Percentiles rank a stretch among this genome's conserved stretches.
Evolutionary conservation across 1,140 invertebrate species (phyloP).

Genomic region (Cyrtorhinus lividipennis): DNA sequence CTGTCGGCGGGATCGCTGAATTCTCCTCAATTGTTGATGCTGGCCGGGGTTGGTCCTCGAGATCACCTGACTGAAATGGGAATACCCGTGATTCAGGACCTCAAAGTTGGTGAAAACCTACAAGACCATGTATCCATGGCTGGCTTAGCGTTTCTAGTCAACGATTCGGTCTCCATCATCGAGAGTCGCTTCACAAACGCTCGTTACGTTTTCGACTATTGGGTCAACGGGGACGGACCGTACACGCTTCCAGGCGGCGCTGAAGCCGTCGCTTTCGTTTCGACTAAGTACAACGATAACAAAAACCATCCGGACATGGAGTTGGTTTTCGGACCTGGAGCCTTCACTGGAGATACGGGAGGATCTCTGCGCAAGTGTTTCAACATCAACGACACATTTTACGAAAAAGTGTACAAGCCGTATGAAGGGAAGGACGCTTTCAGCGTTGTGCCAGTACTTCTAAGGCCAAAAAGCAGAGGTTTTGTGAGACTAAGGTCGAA

Average conservation of each 20-base stretch:
- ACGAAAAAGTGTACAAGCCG: slow-evolving; percentile 22
- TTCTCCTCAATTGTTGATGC: slow-evolving; percentile 51
- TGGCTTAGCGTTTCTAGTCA: slow-evolving; percentile 33
- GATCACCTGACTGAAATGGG: slow-evolving; percentile 49
- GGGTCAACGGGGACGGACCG: slow-evolving; percentile 28
- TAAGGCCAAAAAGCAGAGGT: slow-evolving; percentile 37
- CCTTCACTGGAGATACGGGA: slow-evolving; percentile 53
- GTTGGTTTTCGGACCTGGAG: slow-evolving; percentile 57
- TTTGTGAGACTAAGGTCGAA: slow-evolving; percentile 32
- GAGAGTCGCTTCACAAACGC: slow-evolving; percentile 46
- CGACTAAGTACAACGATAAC: slow-evolving; percentile 35
- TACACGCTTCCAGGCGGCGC: slow-evolving; percentile 31
- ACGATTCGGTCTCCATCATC: slow-evolving; percentile 38
- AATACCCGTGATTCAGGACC: slow-evolving; percentile 46
- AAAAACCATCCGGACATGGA: slow-evolving; percentile 51
- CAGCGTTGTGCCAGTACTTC: slow-evolving; percentile 33
- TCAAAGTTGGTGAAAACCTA: slow-evolving; percentile 29
- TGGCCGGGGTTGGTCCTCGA: slow-evolving; percentile 58
- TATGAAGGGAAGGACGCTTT: slow-evolving; percentile 30
- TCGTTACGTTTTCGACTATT: slow-evolving; percentile 39
- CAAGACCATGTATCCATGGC: slow-evolving; percentile 55
- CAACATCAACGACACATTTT: slow-evolving; percentile 23
- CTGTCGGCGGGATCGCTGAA: slow-evolving; percentile 51
- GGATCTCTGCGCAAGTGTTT: slow-evolving; percentile 42
- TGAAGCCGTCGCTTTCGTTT: slow-evolving; percentile 31